A percentile compares a stretch with the other conserved stretches of the same genome.
Conservation (phyloP, 2,113 vertebrate genomes). For the Rhea americana region DNA sequence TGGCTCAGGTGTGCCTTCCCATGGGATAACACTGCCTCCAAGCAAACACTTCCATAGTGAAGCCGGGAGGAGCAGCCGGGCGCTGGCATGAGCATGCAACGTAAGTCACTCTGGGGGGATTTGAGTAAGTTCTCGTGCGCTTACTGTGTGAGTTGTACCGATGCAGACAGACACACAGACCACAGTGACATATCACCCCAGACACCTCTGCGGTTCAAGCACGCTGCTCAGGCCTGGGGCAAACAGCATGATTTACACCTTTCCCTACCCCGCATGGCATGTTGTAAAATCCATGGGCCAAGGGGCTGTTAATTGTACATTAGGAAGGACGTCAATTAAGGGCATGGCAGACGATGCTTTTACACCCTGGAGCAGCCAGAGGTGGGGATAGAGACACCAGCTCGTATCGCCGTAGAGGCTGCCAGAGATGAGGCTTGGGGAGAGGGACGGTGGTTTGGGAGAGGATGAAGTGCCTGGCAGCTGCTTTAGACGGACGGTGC, state of each 20-base stretch:
- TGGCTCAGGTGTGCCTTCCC: background rate
- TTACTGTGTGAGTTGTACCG: background rate
- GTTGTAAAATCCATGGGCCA: background rate
- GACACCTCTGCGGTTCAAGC: background rate
- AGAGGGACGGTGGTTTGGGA: background rate
- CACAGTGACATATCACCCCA: background rate
- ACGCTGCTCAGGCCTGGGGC: background rate
- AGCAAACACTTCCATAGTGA: background rate
- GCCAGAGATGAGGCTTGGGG: background rate
- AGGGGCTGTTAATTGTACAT: background rate
- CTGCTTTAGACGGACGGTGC: fast-evolving
- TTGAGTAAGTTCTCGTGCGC: background rate
- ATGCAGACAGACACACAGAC: background rate
- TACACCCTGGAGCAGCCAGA: background rate
- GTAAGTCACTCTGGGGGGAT: fast-evolving
- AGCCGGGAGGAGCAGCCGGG: background rate
- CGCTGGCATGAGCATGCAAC: fast-evolving
- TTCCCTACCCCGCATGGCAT: background rate
- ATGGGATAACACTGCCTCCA: background rate
- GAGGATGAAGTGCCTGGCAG: background rate
- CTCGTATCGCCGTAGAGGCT: fast-evolving
- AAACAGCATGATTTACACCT: background rate
- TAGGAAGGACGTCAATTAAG: background rate
- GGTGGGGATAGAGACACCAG: background rate
- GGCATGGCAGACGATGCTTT: background rate